Percentiles rank a stretch among this genome's conserved stretches.
phyloP scores from a whole-genome alignment of 2,113 vertebrate genomes.

The Sisor rabdophorus region DNA sequence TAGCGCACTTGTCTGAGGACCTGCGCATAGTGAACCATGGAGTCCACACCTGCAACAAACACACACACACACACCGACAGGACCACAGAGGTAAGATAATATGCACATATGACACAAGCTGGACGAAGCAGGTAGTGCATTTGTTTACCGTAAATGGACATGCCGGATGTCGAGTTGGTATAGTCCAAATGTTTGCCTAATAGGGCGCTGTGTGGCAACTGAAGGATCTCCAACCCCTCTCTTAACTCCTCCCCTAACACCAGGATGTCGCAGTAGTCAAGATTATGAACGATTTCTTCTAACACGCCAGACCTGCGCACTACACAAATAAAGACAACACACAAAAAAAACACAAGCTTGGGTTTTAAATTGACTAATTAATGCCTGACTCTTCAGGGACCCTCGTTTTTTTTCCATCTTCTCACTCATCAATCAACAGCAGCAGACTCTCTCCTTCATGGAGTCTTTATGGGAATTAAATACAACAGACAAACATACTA shows the following conservation, averaged over 20 bases:
- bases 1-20: constrained; percentile 83
- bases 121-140: too few relatives aligned
- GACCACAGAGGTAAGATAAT: not conserved
- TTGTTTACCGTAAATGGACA: constrained; percentile 88
- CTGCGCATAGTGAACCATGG: constrained; percentile 87
- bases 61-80: too few relatives aligned
- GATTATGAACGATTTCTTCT: constrained; percentile 88
- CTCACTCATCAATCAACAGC: constrained; percentile 4
- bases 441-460: constrained; percentile 7
- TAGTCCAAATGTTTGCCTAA: constrained; percentile 86
- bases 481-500: constrained; percentile 7
- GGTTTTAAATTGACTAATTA: constrained; percentile 16
- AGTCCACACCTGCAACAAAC: constrained; percentile 82
- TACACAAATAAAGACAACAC: constrained; percentile 52
- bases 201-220: constrained; percentile 73
- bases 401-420: not conserved
- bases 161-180: constrained; percentile 92
- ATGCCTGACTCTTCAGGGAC: not conserved
- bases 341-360: constrained; percentile 1
- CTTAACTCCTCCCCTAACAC: constrained; percentile 83
- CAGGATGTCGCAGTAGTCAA: constrained; percentile 95
- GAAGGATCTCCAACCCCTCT: constrained; percentile 80
- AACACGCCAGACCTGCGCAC: constrained; percentile 68
- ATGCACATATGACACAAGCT: not conserved
- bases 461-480: constrained; percentile 22